These are phyloP conservation scores for Tuta absoluta DNA, from an alignment of 2,888 invertebrate genomes.

Conservation along the genomic window DNA sequence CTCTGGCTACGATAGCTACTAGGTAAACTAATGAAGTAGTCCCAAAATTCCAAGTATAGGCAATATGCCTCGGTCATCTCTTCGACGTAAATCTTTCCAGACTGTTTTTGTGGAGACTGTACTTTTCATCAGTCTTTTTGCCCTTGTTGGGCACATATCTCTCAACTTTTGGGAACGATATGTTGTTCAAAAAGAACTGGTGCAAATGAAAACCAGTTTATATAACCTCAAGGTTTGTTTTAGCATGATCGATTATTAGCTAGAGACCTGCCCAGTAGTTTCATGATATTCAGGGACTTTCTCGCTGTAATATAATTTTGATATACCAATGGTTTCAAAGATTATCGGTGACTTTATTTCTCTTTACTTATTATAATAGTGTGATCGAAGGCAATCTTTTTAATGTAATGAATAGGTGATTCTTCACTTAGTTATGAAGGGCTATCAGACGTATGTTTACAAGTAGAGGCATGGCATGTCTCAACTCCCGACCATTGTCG, in stretches of 20 bases:
- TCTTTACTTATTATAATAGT: no score
- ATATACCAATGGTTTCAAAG: no score
- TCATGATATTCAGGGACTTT: not conserved
- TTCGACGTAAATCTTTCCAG: constrained; percentile 40
- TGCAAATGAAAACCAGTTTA: constrained; percentile 56
- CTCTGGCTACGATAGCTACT: not conserved
- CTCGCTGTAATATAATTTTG: no score
- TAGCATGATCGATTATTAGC: not conserved
- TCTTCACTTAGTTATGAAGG: no score
- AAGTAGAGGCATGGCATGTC: no score
- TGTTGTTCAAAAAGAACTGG: constrained; percentile 54
- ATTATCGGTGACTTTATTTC: no score
- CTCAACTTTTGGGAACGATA: constrained; percentile 63
- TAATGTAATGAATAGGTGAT: no score
- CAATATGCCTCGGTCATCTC: constrained; percentile 47
- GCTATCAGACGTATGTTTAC: no score
- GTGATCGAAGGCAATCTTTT: no score
- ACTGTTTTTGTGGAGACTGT: constrained; percentile 49
- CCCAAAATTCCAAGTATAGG: not conserved
- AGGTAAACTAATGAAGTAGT: not conserved
- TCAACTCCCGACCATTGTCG: no score
- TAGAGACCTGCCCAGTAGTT: no score
- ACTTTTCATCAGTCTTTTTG: constrained; percentile 52
- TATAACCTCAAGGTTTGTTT: constrained; percentile 54
- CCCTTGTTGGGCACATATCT: constrained; percentile 55